These are phyloP conservation scores for Pelusios castaneus DNA, from an alignment of 2,113 vertebrate species.

Conservation along the genomic window DNA sequence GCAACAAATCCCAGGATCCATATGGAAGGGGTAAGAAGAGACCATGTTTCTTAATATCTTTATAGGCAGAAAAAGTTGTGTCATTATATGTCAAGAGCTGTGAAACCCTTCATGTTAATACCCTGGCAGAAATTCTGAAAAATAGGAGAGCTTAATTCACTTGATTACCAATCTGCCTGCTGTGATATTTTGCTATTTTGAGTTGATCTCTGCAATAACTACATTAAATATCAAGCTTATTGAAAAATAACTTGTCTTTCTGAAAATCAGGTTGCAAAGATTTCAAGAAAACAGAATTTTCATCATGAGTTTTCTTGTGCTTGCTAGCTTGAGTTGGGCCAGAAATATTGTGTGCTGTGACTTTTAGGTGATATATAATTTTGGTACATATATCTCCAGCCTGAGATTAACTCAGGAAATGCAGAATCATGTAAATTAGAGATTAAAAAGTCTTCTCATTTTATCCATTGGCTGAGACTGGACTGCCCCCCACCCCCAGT, in stretches of 20 bases:
- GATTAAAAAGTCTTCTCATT: neutral
- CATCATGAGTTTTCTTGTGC: neutral
- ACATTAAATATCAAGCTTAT: neutral
- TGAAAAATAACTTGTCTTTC: neutral
- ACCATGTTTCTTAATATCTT: neutral
- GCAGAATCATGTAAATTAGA: neutral
- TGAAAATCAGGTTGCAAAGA: neutral
- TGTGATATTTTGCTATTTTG: neutral
- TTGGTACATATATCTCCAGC: neutral
- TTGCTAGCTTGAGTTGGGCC: neutral
- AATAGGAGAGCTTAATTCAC: neutral
- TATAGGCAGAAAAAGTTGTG: neutral
- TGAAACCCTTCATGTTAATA: neutral
- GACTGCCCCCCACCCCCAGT: fast-evolving
- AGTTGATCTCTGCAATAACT: neutral
- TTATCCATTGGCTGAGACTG: neutral
- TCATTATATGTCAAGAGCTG: neutral
- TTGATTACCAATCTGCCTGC: conserved; percentile 8
- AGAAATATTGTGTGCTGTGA: neutral
- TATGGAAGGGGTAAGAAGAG: conserved; percentile 83
- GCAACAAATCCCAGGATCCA: conserved; percentile 72
- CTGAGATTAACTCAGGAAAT: neutral
- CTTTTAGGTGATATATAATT: neutral
- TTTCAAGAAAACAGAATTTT: neutral
- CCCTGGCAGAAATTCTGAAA: neutral